phyloP scores from a whole-genome alignment of 2,113 vertebrate genomes.

The Emydura subglobosa region DNA sequence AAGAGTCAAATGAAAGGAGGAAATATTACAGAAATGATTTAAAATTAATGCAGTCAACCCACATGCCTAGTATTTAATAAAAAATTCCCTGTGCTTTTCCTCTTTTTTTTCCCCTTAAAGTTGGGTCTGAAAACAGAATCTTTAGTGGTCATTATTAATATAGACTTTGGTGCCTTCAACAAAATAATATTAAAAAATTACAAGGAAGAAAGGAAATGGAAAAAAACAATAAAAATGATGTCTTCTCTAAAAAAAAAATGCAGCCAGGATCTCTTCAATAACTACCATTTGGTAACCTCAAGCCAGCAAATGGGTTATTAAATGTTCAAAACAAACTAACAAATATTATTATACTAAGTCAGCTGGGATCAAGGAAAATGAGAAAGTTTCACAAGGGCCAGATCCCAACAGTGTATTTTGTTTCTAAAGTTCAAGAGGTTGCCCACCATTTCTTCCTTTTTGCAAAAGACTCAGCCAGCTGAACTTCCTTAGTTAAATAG shows the following conservation, averaged over 20 bases:
- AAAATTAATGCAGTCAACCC: constrained; percentile 76
- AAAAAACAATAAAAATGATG: constrained; percentile 64
- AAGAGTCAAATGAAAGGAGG: constrained; percentile 74
- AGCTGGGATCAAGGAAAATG: constrained; percentile 76
- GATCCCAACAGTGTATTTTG: constrained; percentile 64
- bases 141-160: constrained; percentile 72
- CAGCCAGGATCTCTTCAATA: constrained; percentile 73
- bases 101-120: constrained; percentile 64
- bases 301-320: constrained; percentile 72
- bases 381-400: constrained; percentile 71
- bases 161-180: constrained; percentile 71
- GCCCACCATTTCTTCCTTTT: constrained; percentile 91
- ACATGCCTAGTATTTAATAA: constrained; percentile 77
- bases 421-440: constrained; percentile 91
- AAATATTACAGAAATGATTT: constrained; percentile 77
- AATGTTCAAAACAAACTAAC: constrained; percentile 69
- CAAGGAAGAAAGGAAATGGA: constrained; percentile 70
- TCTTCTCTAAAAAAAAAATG: constrained; percentile 68
- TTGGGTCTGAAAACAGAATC: constrained; percentile 62
- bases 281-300: constrained; percentile 62
- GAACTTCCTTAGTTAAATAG: constrained; percentile 93
- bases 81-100: constrained; percentile 67
- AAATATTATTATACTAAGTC: constrained; percentile 66
- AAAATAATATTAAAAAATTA: constrained; percentile 68
- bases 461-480: constrained; percentile 82